phyloP scores from a whole-genome alignment of 2,113 vertebrate genomes.

The Tachuris rubrigastra region DNA sequence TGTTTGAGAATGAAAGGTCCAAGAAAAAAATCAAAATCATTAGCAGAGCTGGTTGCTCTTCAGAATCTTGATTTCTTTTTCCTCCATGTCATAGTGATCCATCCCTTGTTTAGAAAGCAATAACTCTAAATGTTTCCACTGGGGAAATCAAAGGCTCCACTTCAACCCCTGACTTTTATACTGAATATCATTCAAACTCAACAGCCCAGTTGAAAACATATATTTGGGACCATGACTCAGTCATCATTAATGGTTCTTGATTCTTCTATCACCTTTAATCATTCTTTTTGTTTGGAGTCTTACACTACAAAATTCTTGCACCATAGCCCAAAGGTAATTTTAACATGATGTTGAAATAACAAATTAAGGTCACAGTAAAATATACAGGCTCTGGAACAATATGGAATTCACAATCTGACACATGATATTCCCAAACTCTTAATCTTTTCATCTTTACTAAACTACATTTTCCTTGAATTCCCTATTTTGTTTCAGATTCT shows the following conservation, averaged over 20 bases:
- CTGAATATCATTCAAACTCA: conserved; percentile 28
- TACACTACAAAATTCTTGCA: neutral
- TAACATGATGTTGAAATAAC: neutral
- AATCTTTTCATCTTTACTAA: neutral
- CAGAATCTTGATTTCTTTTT: conserved; percentile 4
- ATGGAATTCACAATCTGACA: neutral
- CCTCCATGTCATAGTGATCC: neutral
- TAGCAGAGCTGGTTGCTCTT: neutral
- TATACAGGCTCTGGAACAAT: neutral
- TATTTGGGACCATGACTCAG: neutral
- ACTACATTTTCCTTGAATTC: neutral
- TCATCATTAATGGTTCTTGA: conserved; percentile 37
- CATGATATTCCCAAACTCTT: neutral
- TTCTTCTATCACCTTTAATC: conserved; percentile 22
- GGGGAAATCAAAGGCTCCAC: conserved; percentile 21
- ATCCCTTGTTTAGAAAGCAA: conserved; percentile 26
- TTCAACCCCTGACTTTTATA: neutral
- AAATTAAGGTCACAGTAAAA: neutral
- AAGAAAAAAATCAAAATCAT: neutral
- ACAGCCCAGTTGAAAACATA: neutral
- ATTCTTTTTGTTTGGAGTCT: neutral
- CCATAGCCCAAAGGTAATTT: conserved; percentile 18
- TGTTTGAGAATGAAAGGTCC: neutral
- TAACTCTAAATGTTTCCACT: neutral
- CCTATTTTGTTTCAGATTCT: neutral